These are phyloP conservation scores for Leptestheria dahalacensis DNA, from an alignment of 1,140 invertebrate genomes.

Conservation along the genomic window DNA sequence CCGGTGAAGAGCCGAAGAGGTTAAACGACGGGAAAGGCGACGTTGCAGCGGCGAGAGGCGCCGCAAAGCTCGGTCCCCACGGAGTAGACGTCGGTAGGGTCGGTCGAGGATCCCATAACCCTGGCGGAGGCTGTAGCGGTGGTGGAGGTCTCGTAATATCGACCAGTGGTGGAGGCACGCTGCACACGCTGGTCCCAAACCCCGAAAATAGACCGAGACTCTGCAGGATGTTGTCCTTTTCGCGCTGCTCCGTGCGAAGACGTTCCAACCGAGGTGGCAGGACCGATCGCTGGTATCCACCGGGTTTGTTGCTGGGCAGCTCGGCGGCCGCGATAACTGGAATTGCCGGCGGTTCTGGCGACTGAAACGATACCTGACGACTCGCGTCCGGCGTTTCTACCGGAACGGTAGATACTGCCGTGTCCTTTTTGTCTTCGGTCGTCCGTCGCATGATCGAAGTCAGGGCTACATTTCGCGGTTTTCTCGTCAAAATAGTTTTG, in stretches of 20 bases:
- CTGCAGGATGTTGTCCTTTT: neutral
- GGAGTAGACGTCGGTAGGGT: constrained; percentile 27
- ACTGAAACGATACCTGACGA: neutral
- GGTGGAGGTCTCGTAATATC: neutral
- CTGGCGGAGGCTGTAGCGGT: neutral
- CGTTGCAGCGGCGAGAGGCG: neutral
- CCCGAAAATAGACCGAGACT: constrained; percentile 4
- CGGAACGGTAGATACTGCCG: neutral
- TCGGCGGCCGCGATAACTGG: neutral
- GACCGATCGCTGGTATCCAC: neutral
- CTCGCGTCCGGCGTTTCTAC: neutral
- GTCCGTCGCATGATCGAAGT: neutral
- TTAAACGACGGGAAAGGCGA: neutral
- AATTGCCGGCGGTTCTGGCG: neutral
- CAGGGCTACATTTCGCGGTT: constrained; percentile 3
- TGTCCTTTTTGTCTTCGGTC: neutral
- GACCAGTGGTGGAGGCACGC: neutral
- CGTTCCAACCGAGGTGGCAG: constrained; percentile 5
- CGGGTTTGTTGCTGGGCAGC: neutral
- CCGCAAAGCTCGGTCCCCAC: constrained; percentile 21
- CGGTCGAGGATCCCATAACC: constrained; percentile 17
- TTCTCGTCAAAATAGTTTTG: neutral
- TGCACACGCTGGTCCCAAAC: neutral
- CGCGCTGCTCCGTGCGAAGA: neutral
- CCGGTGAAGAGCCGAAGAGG: constrained; percentile 1